These are phyloP conservation scores for Zaprionus tsacasi DNA, from an alignment of 1,140 invertebrate genomes.

Conservation along the genomic window DNA sequence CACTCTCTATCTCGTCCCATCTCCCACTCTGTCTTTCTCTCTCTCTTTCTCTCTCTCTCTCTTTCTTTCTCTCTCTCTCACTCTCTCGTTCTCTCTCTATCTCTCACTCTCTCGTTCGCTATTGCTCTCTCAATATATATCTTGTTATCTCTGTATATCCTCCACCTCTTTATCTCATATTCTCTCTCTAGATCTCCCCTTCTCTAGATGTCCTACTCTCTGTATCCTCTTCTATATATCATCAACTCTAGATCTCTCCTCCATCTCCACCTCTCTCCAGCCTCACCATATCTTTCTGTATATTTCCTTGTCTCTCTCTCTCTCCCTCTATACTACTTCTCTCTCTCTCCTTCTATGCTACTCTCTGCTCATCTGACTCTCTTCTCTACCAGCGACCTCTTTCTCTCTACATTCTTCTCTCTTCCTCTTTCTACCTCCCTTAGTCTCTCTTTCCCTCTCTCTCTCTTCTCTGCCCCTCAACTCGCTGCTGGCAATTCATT, in stretches of 20 bases:
- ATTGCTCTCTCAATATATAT: background rate
- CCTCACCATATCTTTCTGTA: no score
- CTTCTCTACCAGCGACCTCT: no score
- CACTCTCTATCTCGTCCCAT: background rate
- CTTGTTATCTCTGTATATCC: no score
- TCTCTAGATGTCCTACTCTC: no score
- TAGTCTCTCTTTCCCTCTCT: background rate
- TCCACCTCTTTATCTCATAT: no score
- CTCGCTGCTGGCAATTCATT: conserved; percentile 68
- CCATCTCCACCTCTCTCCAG: no score
- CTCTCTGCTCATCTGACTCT: no score
- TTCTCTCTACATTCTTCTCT: background rate
- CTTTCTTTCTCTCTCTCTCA: background rate
- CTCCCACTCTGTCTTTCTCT: background rate
- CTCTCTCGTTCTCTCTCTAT: background rate
- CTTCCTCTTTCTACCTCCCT: background rate
- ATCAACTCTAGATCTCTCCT: no score
- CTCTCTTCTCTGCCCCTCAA: background rate
- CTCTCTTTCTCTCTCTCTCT: background rate
- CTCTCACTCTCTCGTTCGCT: background rate
- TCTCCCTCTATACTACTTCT: background rate
- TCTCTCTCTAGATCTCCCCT: no score
- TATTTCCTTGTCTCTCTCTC: background rate
- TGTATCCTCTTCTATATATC: no score
- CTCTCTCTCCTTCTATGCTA: background rate